Base-by-base conservation (phyloP, 1,140 invertebrate species). In the Tetragonula clypearis region DNA sequence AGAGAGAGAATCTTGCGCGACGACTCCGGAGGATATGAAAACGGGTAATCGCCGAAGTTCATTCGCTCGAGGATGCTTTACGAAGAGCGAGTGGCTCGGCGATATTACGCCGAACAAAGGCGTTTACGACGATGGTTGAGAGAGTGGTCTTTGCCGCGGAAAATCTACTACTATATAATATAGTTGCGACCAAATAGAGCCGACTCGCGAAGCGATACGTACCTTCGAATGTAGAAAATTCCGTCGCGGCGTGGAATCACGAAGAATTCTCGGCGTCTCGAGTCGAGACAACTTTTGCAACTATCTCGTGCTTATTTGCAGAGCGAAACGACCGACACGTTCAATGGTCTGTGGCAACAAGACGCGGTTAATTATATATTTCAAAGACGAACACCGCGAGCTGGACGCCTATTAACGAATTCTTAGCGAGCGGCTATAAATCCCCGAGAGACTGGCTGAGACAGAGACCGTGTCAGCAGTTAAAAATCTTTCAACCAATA, bases 321-420 rank as follows among this genome's bases (percentile, higher is more conserved):
- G 71, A 49, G 11, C 14, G 41, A 66, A 35, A 83, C 21, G 49
- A 30, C 55, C 53, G 62, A n/a, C 60, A 41, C 35, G 55, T 58
- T 76, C 41, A 82, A 77, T 53, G 62, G 62, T 12, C 62, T 55
- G 53, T 76, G 21, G 41, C 41, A 8, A 68, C 73, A 58, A 76
- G 66, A 76, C 73, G 53, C 49, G 17, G 79, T 83, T 83, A 83
- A 83, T 83, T 83, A 83, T 83, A 83, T 83, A 77, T 66, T 77
- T 77, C 62, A 30, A 35, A 77, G 69, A 62, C 79, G 49, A 55
- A 23, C 69, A 30, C 21, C 12, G 21, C 62, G 41, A 41, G 9
- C 81, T 56, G 56, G 56, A 76, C 56, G 62, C 81, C 26, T 58
- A 82, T 82, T 82, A 76, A 75, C 81, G 73, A 77, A 83, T 83